Evolutionary conservation across 2,113 vertebrate genomes (phyloP), one percentile per base, ranked within the genome.

Genomic region (Dipodomys ordii): DNA sequence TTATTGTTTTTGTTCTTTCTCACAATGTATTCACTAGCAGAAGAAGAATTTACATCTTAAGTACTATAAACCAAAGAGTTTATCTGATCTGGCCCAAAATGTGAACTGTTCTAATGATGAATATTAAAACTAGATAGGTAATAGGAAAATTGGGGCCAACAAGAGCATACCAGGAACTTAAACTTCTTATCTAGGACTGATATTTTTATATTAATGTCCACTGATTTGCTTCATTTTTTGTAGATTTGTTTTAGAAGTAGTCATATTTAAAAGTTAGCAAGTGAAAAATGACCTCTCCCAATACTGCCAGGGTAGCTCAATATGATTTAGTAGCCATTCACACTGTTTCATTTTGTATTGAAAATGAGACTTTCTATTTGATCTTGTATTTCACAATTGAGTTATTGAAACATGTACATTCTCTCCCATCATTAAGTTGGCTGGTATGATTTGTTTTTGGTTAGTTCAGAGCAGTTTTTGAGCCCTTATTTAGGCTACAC

Each of bases 311-410:
- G 19, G 44, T n/a, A 84, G 25, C 2, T 39, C 69, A 30, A 20
- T 11, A 12, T 49, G 46, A n/a, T 65, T 77, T 89, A 68, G 39
- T 83, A 25, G 1, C 39, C 60, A 39, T 76, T 92, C 76, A 64
- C 5, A 25, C 7, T 32, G 15, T 65, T 39, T 78, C 74, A 49
- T 25, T 87, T 87, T 18, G 57, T 53, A 88, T 83, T 85, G 80
- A 60, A 81, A 95, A 83, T 32, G 13, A 62, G 67, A 2, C 22
- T 83, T 81, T 46, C 62, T 72, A 16, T 89, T 83, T 93, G 39
- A 46, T 65, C 23, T 88, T 35, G 15, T 92, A 72, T 27, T 73
- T 91, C 7, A 77, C 73, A 87, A 65, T 28, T 76, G 53, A 46
- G 11, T 73, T 83, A 81, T 72, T 86, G 27, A 82, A 72, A 65